Evolutionary conservation across 2,113 vertebrate genomes (phyloP).

Genomic region (Isichthys henryi): DNA sequence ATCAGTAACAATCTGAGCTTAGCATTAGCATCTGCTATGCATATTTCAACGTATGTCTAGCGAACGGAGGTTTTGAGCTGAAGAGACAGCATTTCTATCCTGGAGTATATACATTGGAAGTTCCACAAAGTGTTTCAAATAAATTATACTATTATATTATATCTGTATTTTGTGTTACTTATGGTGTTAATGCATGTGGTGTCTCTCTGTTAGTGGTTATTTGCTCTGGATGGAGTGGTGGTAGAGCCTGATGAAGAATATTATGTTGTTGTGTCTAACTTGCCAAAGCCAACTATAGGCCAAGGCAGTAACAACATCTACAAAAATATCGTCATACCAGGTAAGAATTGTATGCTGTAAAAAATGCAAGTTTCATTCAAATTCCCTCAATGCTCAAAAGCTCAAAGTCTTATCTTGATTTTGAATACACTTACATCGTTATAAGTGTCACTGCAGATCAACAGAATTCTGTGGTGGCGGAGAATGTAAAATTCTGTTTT

Average conservation of each 20-base stretch:
- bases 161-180: neutral
- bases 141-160: neutral
- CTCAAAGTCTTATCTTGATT: neutral
- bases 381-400: neutral
- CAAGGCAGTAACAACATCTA: conserved; percentile 42
- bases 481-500: neutral
- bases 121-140: neutral
- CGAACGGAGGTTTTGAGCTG: neutral
- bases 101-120: neutral
- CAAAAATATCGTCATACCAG: conserved; percentile 27
- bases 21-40: neutral
- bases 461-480: neutral
- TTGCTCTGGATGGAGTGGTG: conserved; percentile 48
- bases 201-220: conserved; percentile 50
- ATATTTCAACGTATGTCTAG: neutral
- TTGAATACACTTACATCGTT: neutral
- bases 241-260: conserved; percentile 49
- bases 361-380: neutral
- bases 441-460: neutral
- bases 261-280: conserved; percentile 51
- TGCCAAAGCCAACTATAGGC: conserved; percentile 51
- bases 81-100: neutral
- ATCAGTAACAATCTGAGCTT: neutral
- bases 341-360: conserved; percentile 36
- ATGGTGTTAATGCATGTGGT: neutral